Evolutionary conservation across 2,113 vertebrate genomes (phyloP).

Genomic region (Anguilla japonica): DNA sequence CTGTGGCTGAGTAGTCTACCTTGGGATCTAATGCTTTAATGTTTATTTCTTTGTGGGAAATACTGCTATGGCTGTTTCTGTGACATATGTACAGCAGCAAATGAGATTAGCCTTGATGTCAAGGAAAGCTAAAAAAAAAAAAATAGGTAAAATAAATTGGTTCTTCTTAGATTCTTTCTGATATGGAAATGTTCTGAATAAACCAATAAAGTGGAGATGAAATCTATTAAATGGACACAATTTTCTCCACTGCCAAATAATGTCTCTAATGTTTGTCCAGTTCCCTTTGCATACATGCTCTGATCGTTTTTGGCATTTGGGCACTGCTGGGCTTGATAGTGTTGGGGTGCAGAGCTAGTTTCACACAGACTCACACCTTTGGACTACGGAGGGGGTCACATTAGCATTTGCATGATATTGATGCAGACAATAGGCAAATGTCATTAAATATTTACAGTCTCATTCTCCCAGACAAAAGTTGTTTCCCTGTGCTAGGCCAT

Average conservation of each 20-base stretch:
- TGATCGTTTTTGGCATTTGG: not conserved
- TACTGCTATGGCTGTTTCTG: not conserved
- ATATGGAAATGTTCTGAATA: slow-evolving; percentile 9
- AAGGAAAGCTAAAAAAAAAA: not conserved
- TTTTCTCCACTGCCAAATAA: not conserved
- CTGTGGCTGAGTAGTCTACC: not conserved
- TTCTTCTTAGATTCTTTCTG: slow-evolving; percentile 19
- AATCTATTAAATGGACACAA: not conserved
- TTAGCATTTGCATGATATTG: not conserved
- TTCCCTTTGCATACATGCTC: not conserved
- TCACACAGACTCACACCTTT: not conserved
- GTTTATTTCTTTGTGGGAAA: not conserved
- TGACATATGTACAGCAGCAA: not conserved
- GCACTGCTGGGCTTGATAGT: not conserved
- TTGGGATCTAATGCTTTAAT: not conserved
- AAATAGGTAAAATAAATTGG: slow-evolving; percentile 13
- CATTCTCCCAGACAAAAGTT: not conserved
- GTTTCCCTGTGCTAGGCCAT: not conserved
- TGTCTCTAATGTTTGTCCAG: not conserved
- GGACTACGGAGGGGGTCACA: not conserved
- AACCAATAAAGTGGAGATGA: not conserved
- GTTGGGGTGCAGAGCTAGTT: not conserved
- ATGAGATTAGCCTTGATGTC: not conserved
- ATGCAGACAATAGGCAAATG: slow-evolving; percentile 12
- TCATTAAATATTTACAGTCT: slow-evolving; percentile 30